These are phyloP conservation scores for Nomada ferruginata DNA, from an alignment of 2,888 invertebrate species.

Conservation along the genomic window DNA sequence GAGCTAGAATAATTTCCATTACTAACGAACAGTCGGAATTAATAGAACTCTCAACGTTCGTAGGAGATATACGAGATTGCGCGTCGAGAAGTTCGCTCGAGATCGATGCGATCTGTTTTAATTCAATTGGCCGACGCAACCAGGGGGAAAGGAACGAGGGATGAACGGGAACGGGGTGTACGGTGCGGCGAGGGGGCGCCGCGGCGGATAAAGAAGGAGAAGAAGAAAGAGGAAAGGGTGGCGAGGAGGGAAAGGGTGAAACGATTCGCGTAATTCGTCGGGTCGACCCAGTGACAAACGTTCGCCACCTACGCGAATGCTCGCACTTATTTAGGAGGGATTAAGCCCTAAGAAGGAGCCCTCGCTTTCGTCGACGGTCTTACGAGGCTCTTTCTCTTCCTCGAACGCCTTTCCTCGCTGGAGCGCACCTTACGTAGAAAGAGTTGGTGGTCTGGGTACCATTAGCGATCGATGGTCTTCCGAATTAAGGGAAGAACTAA, in stretches of 20 bases:
- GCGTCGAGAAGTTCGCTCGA: constrained; percentile 48
- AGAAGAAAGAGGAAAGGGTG: constrained; percentile 2
- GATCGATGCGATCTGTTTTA: constrained; percentile 73
- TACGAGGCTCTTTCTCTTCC: constrained; percentile 34
- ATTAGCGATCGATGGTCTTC: constrained; percentile 62
- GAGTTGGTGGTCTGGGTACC: constrained; percentile 40
- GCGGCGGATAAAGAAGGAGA: neutral
- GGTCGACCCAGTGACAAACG: constrained; percentile 68
- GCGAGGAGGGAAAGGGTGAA: neutral
- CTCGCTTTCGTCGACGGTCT: constrained; percentile 60
- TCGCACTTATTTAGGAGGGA: constrained; percentile 70
- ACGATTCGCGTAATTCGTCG: constrained; percentile 58
- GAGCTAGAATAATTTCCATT: constrained; percentile 70
- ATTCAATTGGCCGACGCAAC: constrained; percentile 65
- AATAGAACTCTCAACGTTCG: constrained; percentile 74
- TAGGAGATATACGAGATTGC: constrained; percentile 57
- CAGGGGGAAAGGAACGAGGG: constrained; percentile 32
- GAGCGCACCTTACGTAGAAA: constrained; percentile 49
- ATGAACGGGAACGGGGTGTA: constrained; percentile 11
- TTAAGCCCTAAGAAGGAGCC: constrained; percentile 61
- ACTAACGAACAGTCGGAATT: constrained; percentile 75
- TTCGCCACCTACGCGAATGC: constrained; percentile 67
- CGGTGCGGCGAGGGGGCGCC: neutral
- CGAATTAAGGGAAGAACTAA: constrained; percentile 35
- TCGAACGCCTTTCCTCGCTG: constrained; percentile 16